Evolutionary conservation across 2,113 vertebrate species (phyloP), one percentile per base, ranked within the genome.

Genomic region (Amazona guildingii): DNA sequence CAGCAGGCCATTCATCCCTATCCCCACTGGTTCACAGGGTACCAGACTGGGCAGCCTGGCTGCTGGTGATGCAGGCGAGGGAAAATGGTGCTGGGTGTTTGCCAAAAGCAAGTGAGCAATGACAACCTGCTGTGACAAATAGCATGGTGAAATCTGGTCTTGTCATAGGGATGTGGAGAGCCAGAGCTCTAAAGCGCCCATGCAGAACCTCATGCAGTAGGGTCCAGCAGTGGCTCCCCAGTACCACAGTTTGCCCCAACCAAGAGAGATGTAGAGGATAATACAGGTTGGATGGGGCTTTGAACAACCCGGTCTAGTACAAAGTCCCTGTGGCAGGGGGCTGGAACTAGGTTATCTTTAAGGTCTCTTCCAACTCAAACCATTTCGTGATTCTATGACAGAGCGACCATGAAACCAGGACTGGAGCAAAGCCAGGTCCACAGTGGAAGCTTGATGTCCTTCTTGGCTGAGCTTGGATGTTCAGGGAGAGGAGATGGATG

Each of bases 1-100:
- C 1, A 0, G 16, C 3, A 3, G 25, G 27, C n/a, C 5, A 0
- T 35, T 63, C 3, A 4, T 63, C 39, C 43, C 35, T 48, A 28
- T 83, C 27, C n/a, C 23, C 5, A 1, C 8, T 33, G 27, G 18
- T 24, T 83, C 46, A 21, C 41, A 11, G 37, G 24, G 21, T 54
- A n/a, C 35, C 74, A 54, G 33, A 19, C n/a, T 62, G 25, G 49
- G 27, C 44, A 77, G 35, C n/a, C 62, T 75, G 43, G 6, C 29
- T 68, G 68, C 37, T 52, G 33, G 4, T 37, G 55, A 2, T 83
- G n/a, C 17, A 20, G 27, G 17, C 27, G 6, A 70, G 25, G 21
- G n/a, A 93, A 23, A 31, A 23, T 28, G 6, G 4, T 59, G 19
- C 1, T 0, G 31, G 20, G 7, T 2, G 0, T 62, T 87, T 52